Conservation (phyloP, 2,797 vertebrate genomes). For the Tauraco hartlaubi region DNA sequence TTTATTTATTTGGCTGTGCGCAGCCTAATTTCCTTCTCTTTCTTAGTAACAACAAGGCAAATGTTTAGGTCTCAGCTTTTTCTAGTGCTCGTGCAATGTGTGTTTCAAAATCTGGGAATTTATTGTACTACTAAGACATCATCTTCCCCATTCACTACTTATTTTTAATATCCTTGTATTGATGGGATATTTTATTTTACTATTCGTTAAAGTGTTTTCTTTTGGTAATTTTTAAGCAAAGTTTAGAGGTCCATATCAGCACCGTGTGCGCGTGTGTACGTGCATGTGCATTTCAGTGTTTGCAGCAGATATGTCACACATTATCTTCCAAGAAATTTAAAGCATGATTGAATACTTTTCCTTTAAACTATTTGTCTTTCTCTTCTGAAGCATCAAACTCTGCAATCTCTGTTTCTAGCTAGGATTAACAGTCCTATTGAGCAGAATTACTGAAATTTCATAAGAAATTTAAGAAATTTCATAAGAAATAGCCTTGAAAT, state of each 20-base stretch:
- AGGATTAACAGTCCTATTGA: neutral
- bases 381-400: neutral
- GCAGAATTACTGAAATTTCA: neutral
- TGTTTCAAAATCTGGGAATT: neutral
- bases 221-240: neutral
- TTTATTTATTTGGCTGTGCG: neutral
- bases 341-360: neutral
- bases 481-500: neutral
- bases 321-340: slow-evolving; percentile 37
- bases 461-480: slow-evolving; percentile 10
- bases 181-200: neutral
- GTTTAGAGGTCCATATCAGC: neutral
- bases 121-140: neutral
- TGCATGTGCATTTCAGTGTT: neutral
- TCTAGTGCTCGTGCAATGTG: neutral
- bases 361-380: slow-evolving; percentile 48
- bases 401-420: neutral
- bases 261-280: accelerated
- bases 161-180: neutral
- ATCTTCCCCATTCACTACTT: neutral
- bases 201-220: neutral
- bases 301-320: neutral
- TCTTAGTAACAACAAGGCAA: neutral
- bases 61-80: neutral
- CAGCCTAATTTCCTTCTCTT: neutral